These are phyloP conservation scores for Zoanthus sociatus DNA, from an alignment of 92 coral and sea anemone genomes.

Conservation along the genomic window DNA sequence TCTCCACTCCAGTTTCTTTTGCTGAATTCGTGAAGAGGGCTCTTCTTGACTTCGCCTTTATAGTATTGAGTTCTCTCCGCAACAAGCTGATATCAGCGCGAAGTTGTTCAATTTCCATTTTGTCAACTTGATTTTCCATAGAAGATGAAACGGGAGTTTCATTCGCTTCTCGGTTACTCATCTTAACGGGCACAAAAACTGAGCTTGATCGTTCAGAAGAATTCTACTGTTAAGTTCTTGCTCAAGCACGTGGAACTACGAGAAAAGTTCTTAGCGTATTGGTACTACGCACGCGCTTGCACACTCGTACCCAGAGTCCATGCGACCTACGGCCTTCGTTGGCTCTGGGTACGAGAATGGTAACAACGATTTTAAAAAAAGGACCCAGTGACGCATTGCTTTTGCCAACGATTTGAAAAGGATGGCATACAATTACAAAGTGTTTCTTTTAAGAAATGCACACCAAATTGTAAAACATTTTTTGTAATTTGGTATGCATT, in stretches of 20 bases:
- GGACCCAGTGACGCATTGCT: not conserved
- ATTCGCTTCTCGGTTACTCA: not conserved
- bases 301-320: no score
- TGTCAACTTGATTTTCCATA: not conserved
- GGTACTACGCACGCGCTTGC: not conserved
- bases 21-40: not conserved
- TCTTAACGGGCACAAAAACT: not conserved
- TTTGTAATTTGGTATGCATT: slow-evolving; percentile 1
- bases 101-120: not conserved
- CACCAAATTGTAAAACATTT: not conserved
- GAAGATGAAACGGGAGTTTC: slow-evolving; percentile 1
- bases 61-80: not conserved
- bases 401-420: not conserved
- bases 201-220: not conserved
- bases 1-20: not conserved
- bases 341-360: not conserved
- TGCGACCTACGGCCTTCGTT: not conserved
- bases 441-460: not conserved
- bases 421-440: not conserved
- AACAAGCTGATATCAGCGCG: not conserved
- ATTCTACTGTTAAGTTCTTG: not conserved
- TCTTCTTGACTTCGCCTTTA: not conserved
- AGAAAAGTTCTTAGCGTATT: not conserved
- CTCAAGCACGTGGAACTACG: not conserved
- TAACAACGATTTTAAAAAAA: not conserved